Evolutionary conservation across 2,888 invertebrate species (phyloP), one percentile per base, ranked within the genome.

Genomic region (Drosophila subquinaria): DNA sequence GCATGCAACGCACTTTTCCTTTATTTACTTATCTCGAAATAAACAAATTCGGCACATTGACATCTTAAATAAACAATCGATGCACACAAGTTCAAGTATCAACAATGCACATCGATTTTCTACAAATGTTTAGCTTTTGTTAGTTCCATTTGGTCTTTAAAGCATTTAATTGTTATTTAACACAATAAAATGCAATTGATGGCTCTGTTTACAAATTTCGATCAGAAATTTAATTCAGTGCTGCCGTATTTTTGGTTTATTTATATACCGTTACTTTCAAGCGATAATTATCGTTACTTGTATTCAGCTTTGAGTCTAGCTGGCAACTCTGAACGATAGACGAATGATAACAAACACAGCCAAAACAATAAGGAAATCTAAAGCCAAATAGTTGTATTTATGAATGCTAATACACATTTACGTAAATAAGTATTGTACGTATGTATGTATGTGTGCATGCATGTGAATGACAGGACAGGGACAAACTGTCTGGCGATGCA

Each of bases 401-500:
- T 59, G 51, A 36, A 38, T n/a, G 15, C 23, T 8, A 36, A 11
- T 10, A 55, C 10, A 35, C 30, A 30, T 9, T 10, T 30, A 40
- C n/a, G 15, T 33, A 3, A 20, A 10, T 6, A 3, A 17, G 42
- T 6, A 4, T 23, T 35, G 30, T 13, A 30, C 51, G 11, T 38
- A 43, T 62, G 15, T 57, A 15, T 45, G 30, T 55, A 52, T 45
- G 30, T 55, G 56, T 47, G 38, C 42, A 30, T 30, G 59, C 20
- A 56, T 38, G 55, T 61, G 60, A 66, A 43, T 72, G 83, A 81
- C 86, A 80, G 51, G 65, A 78, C 80, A 85, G 86, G 82, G 86
- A 69, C 86, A 82, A 73, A 61, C 61, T 85, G 82, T 85, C 86
- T 80, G 76, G 33, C 73, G 76, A 33, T 67, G 76, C 79, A 75